These are phyloP conservation scores for Maconellicoccus hirsutus DNA, from an alignment of 1,140 invertebrate species.

Conservation along the genomic window DNA sequence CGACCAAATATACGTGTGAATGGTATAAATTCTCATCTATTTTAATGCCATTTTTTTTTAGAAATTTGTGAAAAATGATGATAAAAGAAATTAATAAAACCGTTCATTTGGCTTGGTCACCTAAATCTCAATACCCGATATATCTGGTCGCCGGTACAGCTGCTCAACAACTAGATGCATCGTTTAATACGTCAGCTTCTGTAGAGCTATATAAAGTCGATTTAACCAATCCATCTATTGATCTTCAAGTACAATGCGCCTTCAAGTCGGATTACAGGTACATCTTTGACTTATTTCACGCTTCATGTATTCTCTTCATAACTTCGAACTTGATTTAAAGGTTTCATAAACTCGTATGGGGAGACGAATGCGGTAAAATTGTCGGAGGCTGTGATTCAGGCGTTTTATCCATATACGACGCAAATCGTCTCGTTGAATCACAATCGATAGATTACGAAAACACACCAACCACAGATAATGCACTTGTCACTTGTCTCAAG, in stretches of 20 bases:
- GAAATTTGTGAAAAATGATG: slow-evolving; percentile 53
- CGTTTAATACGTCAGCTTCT: slow-evolving; percentile 62
- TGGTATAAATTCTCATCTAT: too few relatives aligned
- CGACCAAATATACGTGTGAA: too few relatives aligned
- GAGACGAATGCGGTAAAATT: slow-evolving; percentile 46
- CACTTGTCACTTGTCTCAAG: slow-evolving; percentile 57
- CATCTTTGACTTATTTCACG: slow-evolving; percentile 23
- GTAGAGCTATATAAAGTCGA: slow-evolving; percentile 77
- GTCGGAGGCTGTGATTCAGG: slow-evolving; percentile 85
- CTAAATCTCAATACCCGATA: slow-evolving; percentile 59
- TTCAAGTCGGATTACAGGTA: slow-evolving; percentile 60
- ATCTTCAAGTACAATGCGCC: slow-evolving; percentile 56
- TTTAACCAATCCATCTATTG: slow-evolving; percentile 64
- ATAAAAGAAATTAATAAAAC: slow-evolving; percentile 86
- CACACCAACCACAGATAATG: slow-evolving; percentile 39
- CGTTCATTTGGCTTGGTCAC: slow-evolving; percentile 87
- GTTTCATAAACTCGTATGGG: slow-evolving; percentile 89
- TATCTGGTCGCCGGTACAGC: slow-evolving; percentile 82
- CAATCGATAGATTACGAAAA: not conserved
- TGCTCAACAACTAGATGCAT: slow-evolving; percentile 87
- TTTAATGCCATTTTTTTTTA: too few relatives aligned
- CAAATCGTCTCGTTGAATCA: slow-evolving; percentile 56
- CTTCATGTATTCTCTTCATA: not conserved
- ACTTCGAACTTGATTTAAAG: slow-evolving; percentile 38
- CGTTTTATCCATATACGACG: slow-evolving; percentile 71